Conservation (phyloP, 1,140 invertebrate genomes). For the Heterodera carotae region DNA sequence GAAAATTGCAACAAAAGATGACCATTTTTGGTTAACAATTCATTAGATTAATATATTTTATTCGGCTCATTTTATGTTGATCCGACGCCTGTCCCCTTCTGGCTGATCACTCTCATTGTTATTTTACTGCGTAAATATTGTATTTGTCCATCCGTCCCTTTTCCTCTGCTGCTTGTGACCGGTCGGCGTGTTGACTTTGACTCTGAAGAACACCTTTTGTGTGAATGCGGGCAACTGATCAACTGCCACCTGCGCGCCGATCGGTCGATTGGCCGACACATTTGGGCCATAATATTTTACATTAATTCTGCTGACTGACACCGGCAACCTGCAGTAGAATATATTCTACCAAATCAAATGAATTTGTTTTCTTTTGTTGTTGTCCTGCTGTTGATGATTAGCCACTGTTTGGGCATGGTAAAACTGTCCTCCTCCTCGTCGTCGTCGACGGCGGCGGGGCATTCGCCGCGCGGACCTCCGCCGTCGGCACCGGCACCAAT, state of each 20-base stretch:
- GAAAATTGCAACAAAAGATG: neutral
- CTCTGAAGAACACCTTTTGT: neutral
- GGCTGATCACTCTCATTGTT: too few species aligned
- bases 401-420: neutral
- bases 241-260: neutral
- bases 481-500: too few species aligned
- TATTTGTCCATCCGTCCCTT: too few species aligned
- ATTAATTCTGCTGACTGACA: neutral
- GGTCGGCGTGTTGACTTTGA: neutral
- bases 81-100: too few species aligned
- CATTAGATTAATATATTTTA: too few species aligned
- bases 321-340: too few species aligned
- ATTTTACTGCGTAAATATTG: too few species aligned
- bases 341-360: neutral
- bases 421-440: neutral
- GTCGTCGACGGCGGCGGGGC: too few species aligned
- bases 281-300: neutral
- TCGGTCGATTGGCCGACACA: neutral
- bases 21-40: too few species aligned
- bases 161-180: neutral
- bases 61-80: too few species aligned
- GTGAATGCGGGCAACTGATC: neutral
- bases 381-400: neutral
- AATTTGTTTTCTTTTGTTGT: neutral
- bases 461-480: neutral